Conservation (phyloP, 2,113 vertebrate species). For the Ceratotherium simum region DNA sequence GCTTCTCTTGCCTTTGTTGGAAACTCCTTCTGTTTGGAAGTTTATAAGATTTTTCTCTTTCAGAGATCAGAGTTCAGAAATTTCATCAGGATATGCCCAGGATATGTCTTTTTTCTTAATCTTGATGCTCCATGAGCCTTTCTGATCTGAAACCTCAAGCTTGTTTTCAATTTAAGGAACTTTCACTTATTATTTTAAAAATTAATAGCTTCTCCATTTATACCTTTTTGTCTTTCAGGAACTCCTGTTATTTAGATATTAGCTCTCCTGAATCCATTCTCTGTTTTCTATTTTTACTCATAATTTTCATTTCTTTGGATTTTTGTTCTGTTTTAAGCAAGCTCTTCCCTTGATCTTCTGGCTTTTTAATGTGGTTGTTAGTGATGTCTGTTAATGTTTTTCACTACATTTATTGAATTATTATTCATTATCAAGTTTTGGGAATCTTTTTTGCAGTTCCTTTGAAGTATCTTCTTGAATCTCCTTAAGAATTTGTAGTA, state of each 20-base stretch:
- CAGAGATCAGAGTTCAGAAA: background rate
- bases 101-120: constrained; percentile 46
- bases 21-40: background rate
- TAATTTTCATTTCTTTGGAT: constrained; percentile 42
- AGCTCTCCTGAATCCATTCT: constrained; percentile 25
- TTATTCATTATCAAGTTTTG: constrained; percentile 5
- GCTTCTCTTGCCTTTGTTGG: background rate
- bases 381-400: background rate
- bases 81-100: background rate
- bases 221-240: background rate
- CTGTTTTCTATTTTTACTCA: background rate
- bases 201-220: background rate
- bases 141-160: constrained; percentile 13
- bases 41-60: constrained; percentile 32
- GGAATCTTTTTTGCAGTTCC: background rate
- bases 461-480: constrained; percentile 58
- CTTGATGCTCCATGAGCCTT: background rate
- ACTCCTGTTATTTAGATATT: constrained; percentile 44
- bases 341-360: background rate
- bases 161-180: constrained; percentile 31
- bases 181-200: constrained; percentile 2
- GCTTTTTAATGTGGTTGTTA: background rate
- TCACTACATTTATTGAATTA: background rate
- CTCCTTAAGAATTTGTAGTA: constrained; percentile 4
- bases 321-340: constrained; percentile 43